Conservation (phyloP, 2,797 vertebrate species). For the Phrynocephalus forsythii region DNA sequence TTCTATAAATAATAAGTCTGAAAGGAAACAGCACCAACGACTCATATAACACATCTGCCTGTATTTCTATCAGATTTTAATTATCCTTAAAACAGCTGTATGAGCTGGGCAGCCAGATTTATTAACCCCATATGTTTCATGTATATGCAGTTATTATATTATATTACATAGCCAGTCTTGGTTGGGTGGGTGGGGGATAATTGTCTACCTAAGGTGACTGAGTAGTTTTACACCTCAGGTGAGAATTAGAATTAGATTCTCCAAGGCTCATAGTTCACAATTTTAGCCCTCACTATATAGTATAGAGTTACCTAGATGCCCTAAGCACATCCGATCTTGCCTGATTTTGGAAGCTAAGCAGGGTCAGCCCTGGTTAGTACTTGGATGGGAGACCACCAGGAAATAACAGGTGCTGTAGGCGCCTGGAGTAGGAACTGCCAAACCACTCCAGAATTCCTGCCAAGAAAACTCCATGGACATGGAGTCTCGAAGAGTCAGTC, state of each 20-base stretch:
- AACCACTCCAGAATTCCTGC: too few species aligned
- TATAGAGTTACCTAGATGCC: background rate
- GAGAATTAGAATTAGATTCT: background rate
- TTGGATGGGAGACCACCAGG: too few species aligned
- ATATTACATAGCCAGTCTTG: background rate
- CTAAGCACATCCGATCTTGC: too few species aligned
- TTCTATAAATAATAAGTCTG: background rate
- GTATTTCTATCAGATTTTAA: background rate
- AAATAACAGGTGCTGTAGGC: too few species aligned
- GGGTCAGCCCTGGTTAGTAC: too few species aligned
- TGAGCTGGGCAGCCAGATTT: background rate
- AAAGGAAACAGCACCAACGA: background rate
- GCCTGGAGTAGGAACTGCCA: too few species aligned
- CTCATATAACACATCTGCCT: constrained; percentile 3
- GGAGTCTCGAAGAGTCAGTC: too few species aligned
- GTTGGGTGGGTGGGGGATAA: background rate
- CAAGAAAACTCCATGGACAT: too few species aligned
- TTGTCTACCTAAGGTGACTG: background rate
- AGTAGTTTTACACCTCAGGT: background rate
- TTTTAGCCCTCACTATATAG: background rate
- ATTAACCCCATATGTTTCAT: constrained; percentile 8
- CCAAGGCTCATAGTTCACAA: background rate
- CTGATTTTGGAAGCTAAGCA: too few species aligned
- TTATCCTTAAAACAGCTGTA: background rate
- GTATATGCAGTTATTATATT: background rate